phyloP scores from a whole-genome alignment of 30 jellyfish, hydroid and myxozoan genomes.

The Turritopsis dohrnii region DNA sequence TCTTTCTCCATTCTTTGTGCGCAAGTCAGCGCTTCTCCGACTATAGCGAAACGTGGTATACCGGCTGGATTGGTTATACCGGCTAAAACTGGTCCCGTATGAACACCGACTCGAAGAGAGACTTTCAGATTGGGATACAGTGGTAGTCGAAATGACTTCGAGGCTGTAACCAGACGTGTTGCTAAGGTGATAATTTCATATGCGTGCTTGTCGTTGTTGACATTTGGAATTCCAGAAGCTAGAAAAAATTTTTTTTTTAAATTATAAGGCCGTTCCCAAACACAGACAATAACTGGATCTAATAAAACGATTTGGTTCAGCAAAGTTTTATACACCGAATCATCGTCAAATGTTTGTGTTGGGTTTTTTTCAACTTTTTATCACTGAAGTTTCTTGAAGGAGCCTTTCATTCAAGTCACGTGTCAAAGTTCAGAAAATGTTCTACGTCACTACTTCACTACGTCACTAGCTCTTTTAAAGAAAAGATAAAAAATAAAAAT shows the following conservation, averaged over 20 bases:
- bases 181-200: slow-evolving; percentile 12
- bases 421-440: too few relatives aligned
- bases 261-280: not conserved
- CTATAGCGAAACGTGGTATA: not conserved
- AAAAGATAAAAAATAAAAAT: too few relatives aligned
- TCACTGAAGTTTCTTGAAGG: too few relatives aligned
- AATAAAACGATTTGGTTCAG: too few relatives aligned
- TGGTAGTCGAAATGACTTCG: not conserved
- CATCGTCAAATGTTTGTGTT: too few relatives aligned
- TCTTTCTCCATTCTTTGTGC: slow-evolving; percentile 8
- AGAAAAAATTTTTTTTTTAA: not conserved
- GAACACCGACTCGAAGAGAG: not conserved
- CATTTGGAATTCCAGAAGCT: not conserved
- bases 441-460: too few relatives aligned
- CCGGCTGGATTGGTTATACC: not conserved
- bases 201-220: slow-evolving; percentile 16
- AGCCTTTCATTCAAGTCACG: too few relatives aligned
- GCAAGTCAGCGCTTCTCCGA: not conserved
- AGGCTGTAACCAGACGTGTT: not conserved
- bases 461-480: too few relatives aligned
- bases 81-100: slow-evolving; percentile 5
- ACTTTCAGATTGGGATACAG: not conserved
- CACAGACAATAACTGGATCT: too few relatives aligned
- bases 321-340: too few relatives aligned
- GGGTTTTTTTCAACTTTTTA: too few relatives aligned